Percentiles rank a stretch among this genome's conserved stretches.
These are phyloP conservation scores for Buphagus erythrorhynchus DNA, from an alignment of 2,797 vertebrate genomes.

Conservation along the genomic window DNA sequence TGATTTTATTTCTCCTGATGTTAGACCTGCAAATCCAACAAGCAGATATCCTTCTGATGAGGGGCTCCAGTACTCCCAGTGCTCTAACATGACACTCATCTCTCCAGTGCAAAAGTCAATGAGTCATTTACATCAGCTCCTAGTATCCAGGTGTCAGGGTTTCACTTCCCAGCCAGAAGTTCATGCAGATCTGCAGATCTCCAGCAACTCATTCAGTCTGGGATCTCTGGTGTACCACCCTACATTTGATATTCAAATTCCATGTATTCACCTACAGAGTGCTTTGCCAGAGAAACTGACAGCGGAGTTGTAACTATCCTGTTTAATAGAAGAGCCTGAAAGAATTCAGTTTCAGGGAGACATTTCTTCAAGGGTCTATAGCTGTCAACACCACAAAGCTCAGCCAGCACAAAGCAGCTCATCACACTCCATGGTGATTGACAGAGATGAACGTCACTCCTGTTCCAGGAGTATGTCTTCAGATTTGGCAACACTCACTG, in stretches of 20 bases:
- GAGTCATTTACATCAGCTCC: background rate
- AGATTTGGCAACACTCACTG: background rate
- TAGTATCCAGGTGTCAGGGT: background rate
- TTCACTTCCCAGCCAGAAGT: background rate
- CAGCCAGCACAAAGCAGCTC: constrained; percentile 12
- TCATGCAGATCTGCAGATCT: background rate
- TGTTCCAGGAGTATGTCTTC: background rate
- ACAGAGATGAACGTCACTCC: background rate
- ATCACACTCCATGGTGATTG: background rate
- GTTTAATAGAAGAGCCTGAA: constrained; percentile 7
- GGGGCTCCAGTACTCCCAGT: background rate
- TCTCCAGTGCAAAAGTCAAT: background rate
- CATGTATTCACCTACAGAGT: background rate
- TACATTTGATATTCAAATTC: constrained; percentile 33
- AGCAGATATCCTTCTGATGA: background rate
- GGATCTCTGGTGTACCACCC: constrained; percentile 3
- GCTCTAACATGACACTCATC: background rate
- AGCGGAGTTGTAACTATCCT: background rate
- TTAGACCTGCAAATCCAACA: background rate
- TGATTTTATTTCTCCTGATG: background rate
- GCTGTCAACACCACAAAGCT: constrained; percentile 25
- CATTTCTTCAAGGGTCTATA: background rate
- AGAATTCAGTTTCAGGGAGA: background rate
- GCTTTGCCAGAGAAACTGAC: background rate
- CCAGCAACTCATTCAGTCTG: background rate